Evolutionary conservation across 2,797 vertebrate species (phyloP), one percentile per base, ranked within the genome.

Genomic region (Pagetopsis macropterus): DNA sequence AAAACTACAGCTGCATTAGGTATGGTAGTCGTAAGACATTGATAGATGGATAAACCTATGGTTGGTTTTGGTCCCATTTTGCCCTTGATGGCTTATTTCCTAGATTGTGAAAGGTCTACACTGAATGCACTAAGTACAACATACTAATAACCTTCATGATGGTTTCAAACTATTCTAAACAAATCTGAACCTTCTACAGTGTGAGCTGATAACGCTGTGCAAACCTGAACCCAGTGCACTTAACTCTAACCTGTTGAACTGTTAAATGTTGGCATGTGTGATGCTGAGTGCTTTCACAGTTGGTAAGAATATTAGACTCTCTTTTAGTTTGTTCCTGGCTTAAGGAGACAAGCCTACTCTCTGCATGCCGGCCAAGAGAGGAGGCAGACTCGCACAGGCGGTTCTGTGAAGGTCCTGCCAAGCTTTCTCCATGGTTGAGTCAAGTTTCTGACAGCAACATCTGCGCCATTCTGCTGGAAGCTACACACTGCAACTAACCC

Each of bases 361-460:
- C 48, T 41, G 62, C 61, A 3, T 43, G 52, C 66, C 1, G 56
- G 88, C 86, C 82, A 89, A 81, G 63, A 79, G 75, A 75, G 60
- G 82, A 82, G 72, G 79, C 79, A 83, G 80, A 87, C 66, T 81
- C 5, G 49, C 81, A 91, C 83, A 80, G 78, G 75, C 83, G 78
- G 89, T 84, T 82, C 84, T 87, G 63, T 79, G 68, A 89, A 89
- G 80, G 83, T 74, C 44, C 65, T 88, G 89, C 85, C 89, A 89
- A 86, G 60, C 64, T 72, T 81, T 67, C 81, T 88, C 70, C 66
- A 75, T 57, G 69, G 72, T 61, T 55, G 89, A 83, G 77, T 86
- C 85, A 70, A 83, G 84, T 87, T 87, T 90, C 84, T 88, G 81
- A 84, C 72, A 67, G 74, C 78, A 87, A 76, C 82, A 87, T 90